Conservation (phyloP, 2,113 vertebrate species). For the Calyptomena viridis region DNA sequence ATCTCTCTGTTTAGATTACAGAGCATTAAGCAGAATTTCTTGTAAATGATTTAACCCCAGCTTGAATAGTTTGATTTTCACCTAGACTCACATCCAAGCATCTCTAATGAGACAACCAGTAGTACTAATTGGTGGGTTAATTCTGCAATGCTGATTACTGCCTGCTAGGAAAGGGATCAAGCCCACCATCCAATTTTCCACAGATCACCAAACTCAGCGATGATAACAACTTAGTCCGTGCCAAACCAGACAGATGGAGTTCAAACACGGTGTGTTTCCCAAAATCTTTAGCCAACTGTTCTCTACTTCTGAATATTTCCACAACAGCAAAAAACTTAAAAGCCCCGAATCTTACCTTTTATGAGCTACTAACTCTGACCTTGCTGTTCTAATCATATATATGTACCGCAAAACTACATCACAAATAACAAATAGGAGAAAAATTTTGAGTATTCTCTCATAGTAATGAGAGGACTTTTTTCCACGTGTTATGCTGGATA, state of each 20-base stretch:
- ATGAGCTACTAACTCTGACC: background rate
- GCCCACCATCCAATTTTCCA: background rate
- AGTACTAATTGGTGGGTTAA: background rate
- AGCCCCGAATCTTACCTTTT: background rate
- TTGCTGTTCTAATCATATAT: background rate
- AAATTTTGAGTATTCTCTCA: background rate
- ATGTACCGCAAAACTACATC: background rate
- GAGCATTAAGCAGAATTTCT: background rate
- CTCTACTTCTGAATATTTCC: background rate
- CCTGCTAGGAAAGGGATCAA: background rate
- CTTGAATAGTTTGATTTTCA: background rate
- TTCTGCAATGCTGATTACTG: background rate
- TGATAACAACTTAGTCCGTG: background rate
- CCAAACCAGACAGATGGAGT: background rate
- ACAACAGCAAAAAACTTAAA: background rate
- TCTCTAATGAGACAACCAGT: background rate
- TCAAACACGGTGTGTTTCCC: background rate
- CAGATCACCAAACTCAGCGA: background rate
- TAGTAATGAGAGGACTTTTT: background rate
- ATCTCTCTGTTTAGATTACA: background rate
- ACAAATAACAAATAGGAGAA: background rate
- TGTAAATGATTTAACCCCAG: background rate
- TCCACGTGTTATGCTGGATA: background rate
- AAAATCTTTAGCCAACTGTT: background rate
- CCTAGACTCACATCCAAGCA: background rate